Conservation (phyloP, 2,888 invertebrate species). For the Drosophila algonquin region DNA sequence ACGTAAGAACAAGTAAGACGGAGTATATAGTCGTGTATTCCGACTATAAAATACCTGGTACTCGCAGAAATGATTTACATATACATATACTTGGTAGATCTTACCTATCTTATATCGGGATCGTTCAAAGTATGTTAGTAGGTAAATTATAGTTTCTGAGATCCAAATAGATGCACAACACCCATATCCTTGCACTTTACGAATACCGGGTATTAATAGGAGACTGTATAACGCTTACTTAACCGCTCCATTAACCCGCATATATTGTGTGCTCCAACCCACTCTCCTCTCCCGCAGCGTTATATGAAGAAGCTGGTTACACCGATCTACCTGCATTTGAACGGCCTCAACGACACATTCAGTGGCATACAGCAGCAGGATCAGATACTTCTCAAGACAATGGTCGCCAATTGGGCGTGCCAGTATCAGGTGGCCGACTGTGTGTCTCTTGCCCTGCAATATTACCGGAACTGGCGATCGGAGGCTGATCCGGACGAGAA, state of each 20-base stretch:
- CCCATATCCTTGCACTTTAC: neutral
- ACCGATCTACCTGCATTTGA: constrained; percentile 86
- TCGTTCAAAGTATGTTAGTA: too few species aligned
- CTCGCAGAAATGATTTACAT: neutral
- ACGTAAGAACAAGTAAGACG: constrained; percentile 8
- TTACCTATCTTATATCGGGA: too few species aligned
- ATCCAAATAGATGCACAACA: too few species aligned
- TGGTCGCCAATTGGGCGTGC: constrained; percentile 86
- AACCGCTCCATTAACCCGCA: neutral
- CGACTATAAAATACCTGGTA: constrained; percentile 1
- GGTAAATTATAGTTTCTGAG: too few species aligned
- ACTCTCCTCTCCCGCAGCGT: constrained; percentile 83
- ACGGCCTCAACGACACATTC: constrained; percentile 85
- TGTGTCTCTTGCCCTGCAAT: constrained; percentile 86
- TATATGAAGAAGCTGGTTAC: constrained; percentile 87
- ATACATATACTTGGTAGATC: too few species aligned
- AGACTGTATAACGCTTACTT: neutral
- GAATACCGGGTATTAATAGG: neutral
- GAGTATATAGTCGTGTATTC: neutral
- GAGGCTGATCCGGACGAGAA: constrained; percentile 85
- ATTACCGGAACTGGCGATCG: constrained; percentile 87
- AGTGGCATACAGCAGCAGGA: constrained; percentile 85
- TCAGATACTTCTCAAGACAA: constrained; percentile 87
- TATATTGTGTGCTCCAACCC: too few species aligned
- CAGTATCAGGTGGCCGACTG: constrained; percentile 87